phyloP scores from a whole-genome alignment of 1,140 invertebrate species.

The Aphelenchoides fujianensis region DNA sequence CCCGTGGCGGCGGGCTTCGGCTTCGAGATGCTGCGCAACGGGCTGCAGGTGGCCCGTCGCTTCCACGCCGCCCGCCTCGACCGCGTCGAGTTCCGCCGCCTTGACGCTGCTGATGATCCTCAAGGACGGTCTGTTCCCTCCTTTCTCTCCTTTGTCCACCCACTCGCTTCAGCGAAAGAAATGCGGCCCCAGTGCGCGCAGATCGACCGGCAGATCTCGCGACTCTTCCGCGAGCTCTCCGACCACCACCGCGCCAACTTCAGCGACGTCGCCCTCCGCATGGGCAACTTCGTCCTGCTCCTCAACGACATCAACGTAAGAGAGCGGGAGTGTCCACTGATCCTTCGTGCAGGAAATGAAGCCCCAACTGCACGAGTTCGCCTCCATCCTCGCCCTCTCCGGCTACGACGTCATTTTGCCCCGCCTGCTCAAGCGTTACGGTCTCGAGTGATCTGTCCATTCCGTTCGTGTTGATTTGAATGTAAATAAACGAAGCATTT shows the following conservation, averaged over 20 bases:
- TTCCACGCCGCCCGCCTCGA: background rate
- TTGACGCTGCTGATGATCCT: too few relatives aligned
- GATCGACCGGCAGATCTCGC: background rate
- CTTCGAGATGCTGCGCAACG: background rate
- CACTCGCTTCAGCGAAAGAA: background rate
- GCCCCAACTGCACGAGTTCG: background rate
- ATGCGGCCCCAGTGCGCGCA: background rate
- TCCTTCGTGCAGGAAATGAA: background rate
- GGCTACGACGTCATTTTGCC: conserved; percentile 10
- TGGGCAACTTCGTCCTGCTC: background rate
- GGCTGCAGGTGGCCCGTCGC: background rate
- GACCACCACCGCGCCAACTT: background rate
- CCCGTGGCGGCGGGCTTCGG: background rate
- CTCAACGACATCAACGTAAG: background rate
- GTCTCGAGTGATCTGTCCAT: background rate
- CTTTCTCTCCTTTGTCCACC: background rate
- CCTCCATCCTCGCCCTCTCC: background rate
- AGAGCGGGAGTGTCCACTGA: too few relatives aligned
- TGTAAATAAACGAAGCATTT: too few relatives aligned
- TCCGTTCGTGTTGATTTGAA: too few relatives aligned
- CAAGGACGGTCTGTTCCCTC: too few relatives aligned
- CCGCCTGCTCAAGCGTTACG: background rate
- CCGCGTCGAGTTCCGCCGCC: background rate
- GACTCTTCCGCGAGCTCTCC: background rate
- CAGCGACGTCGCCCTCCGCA: background rate